phyloP scores from a whole-genome alignment of 1,140 invertebrate genomes.

The Lepidurus packardi region DNA sequence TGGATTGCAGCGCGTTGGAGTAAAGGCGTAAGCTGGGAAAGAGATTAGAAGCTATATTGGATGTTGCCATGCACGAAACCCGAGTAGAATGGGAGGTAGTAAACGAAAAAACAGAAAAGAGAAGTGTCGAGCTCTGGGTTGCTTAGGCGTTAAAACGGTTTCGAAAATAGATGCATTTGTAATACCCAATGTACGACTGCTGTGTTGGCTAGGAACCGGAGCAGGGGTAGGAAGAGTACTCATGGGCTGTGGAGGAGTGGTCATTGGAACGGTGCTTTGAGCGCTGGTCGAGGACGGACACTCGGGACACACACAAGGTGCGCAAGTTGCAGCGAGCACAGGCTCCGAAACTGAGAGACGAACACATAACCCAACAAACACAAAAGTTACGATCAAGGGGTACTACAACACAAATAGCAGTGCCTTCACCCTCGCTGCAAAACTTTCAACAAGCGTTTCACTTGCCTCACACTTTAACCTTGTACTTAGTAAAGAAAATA shows the following conservation, averaged over 20 bases:
- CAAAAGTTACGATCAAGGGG: background rate
- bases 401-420: slow-evolving; percentile 4
- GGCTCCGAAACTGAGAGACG: background rate
- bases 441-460: background rate
- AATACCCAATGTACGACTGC: slow-evolving; percentile 28
- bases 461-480: background rate
- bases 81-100: background rate
- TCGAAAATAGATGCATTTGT: background rate
- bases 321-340: slow-evolving; percentile 36
- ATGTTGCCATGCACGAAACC: slow-evolving; percentile 1
- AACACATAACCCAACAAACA: background rate
- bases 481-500: background rate
- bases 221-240: slow-evolving; percentile 9
- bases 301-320: slow-evolving; percentile 37
- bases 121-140: slow-evolving; percentile 11
- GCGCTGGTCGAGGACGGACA: slow-evolving; percentile 28
- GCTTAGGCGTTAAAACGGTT: background rate
- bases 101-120: background rate
- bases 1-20: background rate
- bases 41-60: background rate
- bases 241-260: slow-evolving; percentile 1
- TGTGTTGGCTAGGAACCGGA: slow-evolving; percentile 20
- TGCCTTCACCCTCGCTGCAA: background rate
- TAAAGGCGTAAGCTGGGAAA: slow-evolving; percentile 21
- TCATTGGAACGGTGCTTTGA: slow-evolving; percentile 22